Conservation (phyloP, 2,797 vertebrate species). For the Thalassophryne amazonica region DNA sequence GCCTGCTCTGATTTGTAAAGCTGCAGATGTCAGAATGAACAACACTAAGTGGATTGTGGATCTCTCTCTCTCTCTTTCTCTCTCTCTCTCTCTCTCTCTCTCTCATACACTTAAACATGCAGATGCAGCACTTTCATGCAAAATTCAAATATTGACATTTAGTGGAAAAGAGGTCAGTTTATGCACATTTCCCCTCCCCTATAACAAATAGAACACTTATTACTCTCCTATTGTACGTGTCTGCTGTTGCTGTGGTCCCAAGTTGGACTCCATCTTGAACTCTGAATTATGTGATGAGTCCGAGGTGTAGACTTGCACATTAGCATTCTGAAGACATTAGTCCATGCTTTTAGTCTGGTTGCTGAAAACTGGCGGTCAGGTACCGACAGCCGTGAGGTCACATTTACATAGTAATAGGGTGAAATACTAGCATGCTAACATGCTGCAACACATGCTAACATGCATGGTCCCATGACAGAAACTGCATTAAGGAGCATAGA, state of each 20-base stretch:
- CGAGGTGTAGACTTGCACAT: too few species aligned
- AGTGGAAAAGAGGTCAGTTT: neutral
- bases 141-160: constrained; percentile 17
- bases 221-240: neutral
- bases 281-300: too few species aligned
- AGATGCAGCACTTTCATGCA: constrained; percentile 8
- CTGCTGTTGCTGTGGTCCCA: neutral
- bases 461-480: too few species aligned
- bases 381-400: too few species aligned
- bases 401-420: too few species aligned
- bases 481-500: too few species aligned
- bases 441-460: too few species aligned
- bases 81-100: neutral
- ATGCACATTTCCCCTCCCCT: neutral
- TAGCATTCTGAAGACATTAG: too few species aligned
- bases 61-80: constrained; percentile 5
- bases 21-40: constrained; percentile 40
- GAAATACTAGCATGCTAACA: too few species aligned
- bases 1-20: constrained; percentile 45
- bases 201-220: constrained; percentile 6
- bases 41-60: constrained; percentile 19
- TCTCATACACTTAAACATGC: constrained; percentile 7
- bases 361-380: too few species aligned
- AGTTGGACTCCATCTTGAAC: too few species aligned
- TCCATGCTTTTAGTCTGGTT: too few species aligned